Base-by-base conservation (phyloP, 2,888 invertebrate species). In the Pterobdella sp. region DNA sequence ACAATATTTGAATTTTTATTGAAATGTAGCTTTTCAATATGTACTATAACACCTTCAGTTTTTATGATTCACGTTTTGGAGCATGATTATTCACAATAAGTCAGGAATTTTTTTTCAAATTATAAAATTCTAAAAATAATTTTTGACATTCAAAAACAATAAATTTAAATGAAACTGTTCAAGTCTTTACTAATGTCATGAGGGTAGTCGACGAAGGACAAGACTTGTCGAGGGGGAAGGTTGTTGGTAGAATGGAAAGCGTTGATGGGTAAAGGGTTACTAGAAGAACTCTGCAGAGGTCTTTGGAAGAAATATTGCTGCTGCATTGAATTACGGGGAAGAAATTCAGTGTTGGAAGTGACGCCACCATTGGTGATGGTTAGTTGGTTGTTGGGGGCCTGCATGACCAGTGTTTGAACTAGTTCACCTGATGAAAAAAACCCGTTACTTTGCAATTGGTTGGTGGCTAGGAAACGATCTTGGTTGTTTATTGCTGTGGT, bases 391-490 rank as follows among this genome's bases (percentile, higher is more conserved):
- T 22, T 4, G 18, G 60, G 60, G n/a, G n/a, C n/a, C 60, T 56
- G 60, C 60, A 56, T 56, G 10, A 56, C 60, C 7, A 56, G n/a
- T 26, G 60, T 56, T 22, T 56, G 60, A n/a, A 56, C 60, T 26
- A 56, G 4, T 4, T 56, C 60, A 56, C n/a, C n/a, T 22, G 60
- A 56, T 26, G 60, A 26, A 22, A 56, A 26, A 56, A 26, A 56
- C 10, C 60, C 60, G 60, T 56, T 56, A 26, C n/a, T 56, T 26
- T 22, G n/a, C 60, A 56, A 56, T n/a, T 56, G 60, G 7, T n/a
- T n/a, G 60, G 60, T n/a, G 18, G 60, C 60, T 56, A 56, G 60
- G 60, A 56, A 56, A n/a, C 60, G 60, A n/a, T 56, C 60, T 56
- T 56, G 60, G n/a, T 56, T 56, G 60, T 56, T 56, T 56, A 56